Conservation (phyloP, 2,113 vertebrate species). For the Gasterosteus aculeatus region DNA sequence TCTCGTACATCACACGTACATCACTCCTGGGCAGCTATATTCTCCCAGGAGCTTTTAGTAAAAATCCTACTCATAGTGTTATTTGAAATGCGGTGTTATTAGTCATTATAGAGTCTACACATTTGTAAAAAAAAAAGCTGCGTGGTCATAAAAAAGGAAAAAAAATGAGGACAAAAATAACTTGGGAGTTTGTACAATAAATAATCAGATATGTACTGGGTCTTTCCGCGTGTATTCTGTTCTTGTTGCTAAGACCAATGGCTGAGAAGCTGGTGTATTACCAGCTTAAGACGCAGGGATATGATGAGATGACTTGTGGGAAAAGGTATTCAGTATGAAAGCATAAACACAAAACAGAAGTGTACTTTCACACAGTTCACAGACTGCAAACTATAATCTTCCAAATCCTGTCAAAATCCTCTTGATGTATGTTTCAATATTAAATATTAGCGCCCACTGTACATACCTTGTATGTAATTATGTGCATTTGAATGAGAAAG, state of each 20-base stretch:
- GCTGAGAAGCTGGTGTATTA: constrained; percentile 24
- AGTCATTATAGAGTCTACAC: constrained; percentile 54
- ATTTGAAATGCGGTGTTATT: constrained; percentile 61
- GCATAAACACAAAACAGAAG: constrained; percentile 57
- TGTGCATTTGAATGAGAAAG: constrained; percentile 49
- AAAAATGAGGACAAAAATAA: constrained; percentile 11
- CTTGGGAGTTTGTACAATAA: neutral
- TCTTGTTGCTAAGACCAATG: constrained; percentile 2
- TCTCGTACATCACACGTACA: constrained; percentile 60
- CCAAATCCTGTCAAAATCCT: constrained; percentile 63
- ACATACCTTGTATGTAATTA: constrained; percentile 22
- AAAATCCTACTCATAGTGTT: constrained; percentile 58
- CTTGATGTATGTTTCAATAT: constrained; percentile 57
- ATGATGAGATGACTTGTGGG: constrained; percentile 38
- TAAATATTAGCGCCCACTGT: constrained; percentile 35
- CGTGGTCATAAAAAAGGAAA: neutral
- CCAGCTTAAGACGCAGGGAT: constrained; percentile 40
- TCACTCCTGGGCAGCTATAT: constrained; percentile 49
- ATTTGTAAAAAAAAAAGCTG: constrained; percentile 9
- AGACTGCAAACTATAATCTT: constrained; percentile 67
- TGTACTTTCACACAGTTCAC: constrained; percentile 65
- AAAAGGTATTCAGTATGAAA: constrained; percentile 38
- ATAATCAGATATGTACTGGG: neutral
- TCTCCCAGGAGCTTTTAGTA: constrained; percentile 61
- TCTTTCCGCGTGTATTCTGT: constrained; percentile 5